Evolutionary conservation across 1,140 invertebrate genomes (phyloP).

Genomic region (Paraescarpia echinospica): DNA sequence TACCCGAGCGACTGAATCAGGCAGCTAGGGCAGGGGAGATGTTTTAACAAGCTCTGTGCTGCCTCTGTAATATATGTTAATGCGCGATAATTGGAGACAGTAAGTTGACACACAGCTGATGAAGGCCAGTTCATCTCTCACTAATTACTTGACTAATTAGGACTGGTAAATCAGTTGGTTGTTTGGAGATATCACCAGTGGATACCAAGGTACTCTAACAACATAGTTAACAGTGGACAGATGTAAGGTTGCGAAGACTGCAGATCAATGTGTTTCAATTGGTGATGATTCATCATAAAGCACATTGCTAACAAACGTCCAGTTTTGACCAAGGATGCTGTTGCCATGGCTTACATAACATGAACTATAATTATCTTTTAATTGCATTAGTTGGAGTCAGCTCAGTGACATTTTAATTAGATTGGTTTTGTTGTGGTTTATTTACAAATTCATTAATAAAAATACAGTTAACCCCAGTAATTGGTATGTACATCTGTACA

Average conservation of each 20-base stretch:
- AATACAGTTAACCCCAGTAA: too few species aligned
- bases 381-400: not conserved
- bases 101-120: not conserved
- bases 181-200: not conserved
- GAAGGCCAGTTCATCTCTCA: not conserved
- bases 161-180: not conserved
- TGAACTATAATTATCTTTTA: not conserved
- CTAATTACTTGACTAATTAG: not conserved
- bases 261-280: too few species aligned
- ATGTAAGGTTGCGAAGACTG: too few species aligned
- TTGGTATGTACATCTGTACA: too few species aligned
- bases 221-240: too few species aligned
- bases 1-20: not conserved
- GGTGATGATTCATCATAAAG: not conserved
- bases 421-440: not conserved
- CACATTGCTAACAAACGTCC: not conserved
- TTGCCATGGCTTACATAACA: not conserved
- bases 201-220: not conserved
- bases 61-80: not conserved
- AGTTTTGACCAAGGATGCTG: too few species aligned
- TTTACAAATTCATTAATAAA: too few species aligned
- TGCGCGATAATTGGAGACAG: not conserved
- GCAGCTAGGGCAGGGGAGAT: not conserved
- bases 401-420: not conserved
- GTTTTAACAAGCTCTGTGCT: not conserved